These are phyloP conservation scores for Alosa alosa DNA, from an alignment of 2,113 vertebrate genomes.

Conservation along the genomic window DNA sequence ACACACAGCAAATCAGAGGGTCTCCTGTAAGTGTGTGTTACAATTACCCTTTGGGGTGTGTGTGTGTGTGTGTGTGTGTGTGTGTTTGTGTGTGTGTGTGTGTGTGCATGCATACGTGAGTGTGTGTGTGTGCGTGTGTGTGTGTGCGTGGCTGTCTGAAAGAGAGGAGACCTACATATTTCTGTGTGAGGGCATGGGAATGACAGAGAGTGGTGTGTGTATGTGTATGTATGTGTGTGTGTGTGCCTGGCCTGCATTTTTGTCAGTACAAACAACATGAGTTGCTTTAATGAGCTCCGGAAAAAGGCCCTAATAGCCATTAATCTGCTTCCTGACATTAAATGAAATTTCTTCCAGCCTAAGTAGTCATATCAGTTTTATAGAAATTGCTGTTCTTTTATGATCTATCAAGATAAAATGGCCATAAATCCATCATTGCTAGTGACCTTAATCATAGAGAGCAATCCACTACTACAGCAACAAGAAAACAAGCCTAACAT, in stretches of 20 bases:
- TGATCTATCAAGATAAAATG: not conserved
- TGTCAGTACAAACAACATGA: not conserved
- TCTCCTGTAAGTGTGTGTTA: too few relatives aligned
- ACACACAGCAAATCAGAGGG: too few relatives aligned
- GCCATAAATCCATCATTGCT: not conserved
- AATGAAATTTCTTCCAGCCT: not conserved
- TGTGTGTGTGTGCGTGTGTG: not conserved
- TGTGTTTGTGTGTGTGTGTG: not conserved
- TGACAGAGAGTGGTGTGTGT: not conserved
- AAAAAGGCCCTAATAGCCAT: not conserved
- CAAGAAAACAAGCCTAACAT: not conserved
- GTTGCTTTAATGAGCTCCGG: not conserved
- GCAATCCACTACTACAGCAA: not conserved
- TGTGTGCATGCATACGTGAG: too few relatives aligned
- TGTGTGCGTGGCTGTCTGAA: not conserved
- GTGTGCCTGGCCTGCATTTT: not conserved
- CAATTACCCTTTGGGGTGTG: too few relatives aligned
- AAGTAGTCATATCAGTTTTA: not conserved
- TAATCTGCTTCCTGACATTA: constrained; percentile 8
- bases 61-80: too few relatives aligned
- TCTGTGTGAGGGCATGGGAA: not conserved
- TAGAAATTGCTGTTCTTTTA: not conserved
- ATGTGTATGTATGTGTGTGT: not conserved
- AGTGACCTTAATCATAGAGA: not conserved
- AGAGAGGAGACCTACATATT: not conserved